Conservation (phyloP, 2,888 invertebrate genomes). For the Gastrophysa polygoni region DNA sequence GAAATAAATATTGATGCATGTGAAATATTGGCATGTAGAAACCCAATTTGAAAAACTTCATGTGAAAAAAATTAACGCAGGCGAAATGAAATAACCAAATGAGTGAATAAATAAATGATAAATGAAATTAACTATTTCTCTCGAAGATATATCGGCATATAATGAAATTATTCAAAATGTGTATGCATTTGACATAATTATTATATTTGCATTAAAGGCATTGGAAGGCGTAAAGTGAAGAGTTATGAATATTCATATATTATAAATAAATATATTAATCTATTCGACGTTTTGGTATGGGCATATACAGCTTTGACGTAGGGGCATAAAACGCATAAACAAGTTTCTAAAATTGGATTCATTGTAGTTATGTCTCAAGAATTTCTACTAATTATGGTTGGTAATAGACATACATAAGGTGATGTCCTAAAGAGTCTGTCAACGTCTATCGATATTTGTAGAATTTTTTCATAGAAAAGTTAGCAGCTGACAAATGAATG, state of each 20-base stretch:
- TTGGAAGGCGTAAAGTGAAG: conserved; percentile 1
- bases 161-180: conserved; percentile 3
- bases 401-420: background rate
- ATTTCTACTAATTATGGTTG: background rate
- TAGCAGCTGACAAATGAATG: no score
- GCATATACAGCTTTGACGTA: background rate
- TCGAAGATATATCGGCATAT: conserved; percentile 2
- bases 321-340: background rate
- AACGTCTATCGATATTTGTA: no score
- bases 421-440: background rate
- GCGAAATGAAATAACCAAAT: no score
- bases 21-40: no score
- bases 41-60: no score
- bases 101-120: no score
- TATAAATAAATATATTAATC: no score
- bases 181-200: conserved; percentile 9
- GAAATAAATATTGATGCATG: no score
- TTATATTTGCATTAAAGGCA: conserved; percentile 6
- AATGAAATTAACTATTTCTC: conserved; percentile 3
- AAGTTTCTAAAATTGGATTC: background rate
- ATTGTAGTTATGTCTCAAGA: background rate
- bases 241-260: no score
- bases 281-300: no score
- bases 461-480: no score
- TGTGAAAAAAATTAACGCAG: no score